phyloP scores from a whole-genome alignment of 2,797 vertebrate species.

The Chloroceryle amazona region DNA sequence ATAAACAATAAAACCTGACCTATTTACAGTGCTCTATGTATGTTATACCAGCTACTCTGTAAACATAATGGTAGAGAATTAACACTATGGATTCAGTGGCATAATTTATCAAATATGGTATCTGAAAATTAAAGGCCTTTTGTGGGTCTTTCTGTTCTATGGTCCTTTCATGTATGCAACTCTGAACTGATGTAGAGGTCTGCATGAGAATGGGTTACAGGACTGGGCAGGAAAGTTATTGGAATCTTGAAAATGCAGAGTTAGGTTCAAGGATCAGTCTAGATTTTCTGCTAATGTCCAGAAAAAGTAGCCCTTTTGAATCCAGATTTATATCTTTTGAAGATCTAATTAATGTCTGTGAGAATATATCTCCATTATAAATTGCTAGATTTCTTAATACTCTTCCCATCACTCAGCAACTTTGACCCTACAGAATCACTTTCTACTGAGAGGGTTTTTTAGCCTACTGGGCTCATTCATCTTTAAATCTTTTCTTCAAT shows the following conservation, averaged over 20 bases:
- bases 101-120: conserved; percentile 11
- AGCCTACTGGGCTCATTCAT: conserved; percentile 62
- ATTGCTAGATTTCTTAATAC: conserved; percentile 78
- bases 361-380: conserved; percentile 73
- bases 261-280: background rate
- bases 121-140: background rate
- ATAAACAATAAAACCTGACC: conserved; percentile 87
- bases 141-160: background rate
- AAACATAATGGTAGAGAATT: conserved; percentile 45
- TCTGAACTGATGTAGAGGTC: background rate
- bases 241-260: background rate
- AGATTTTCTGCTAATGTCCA: background rate
- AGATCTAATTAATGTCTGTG: conserved; percentile 65
- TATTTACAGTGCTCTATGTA: conserved; percentile 61
- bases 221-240: background rate
- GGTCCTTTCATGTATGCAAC: background rate
- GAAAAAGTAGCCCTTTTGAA: background rate
- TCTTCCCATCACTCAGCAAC: conserved; percentile 65
- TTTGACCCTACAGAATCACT: conserved; percentile 66
- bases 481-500: conserved; percentile 69
- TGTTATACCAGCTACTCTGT: conserved; percentile 27
- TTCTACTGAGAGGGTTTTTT: conserved; percentile 55
- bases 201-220: background rate
- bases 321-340: conserved; percentile 35
- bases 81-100: background rate